A percentile compares a stretch with the other conserved stretches of the same genome.
phyloP scores from a whole-genome alignment of 2,797 vertebrate genomes.

The Pseudocheirus occidentalis region DNA sequence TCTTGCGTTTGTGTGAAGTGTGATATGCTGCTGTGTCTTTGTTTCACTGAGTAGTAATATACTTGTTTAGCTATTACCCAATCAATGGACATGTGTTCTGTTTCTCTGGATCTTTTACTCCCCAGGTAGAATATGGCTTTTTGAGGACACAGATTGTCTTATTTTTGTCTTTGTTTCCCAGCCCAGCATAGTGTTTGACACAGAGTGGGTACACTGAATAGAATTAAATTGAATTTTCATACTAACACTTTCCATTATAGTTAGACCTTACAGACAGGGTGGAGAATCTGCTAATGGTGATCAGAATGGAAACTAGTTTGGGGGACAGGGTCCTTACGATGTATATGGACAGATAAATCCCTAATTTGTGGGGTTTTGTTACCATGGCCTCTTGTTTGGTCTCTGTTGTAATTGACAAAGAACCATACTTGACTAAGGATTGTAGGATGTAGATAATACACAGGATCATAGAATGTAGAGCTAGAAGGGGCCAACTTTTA shows the following conservation, averaged over 20 bases:
- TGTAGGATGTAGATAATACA: too few species aligned
- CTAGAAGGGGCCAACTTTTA: background rate
- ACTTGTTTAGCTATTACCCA: background rate
- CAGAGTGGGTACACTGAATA: too few species aligned
- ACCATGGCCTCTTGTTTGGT: too few species aligned
- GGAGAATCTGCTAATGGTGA: too few species aligned
- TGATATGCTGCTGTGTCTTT: background rate
- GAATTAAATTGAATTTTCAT: too few species aligned
- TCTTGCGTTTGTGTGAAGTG: background rate
- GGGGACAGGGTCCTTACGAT: too few species aligned
- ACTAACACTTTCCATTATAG: background rate
- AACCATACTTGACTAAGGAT: too few species aligned
- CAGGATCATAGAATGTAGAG: too few species aligned
- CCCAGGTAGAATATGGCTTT: background rate
- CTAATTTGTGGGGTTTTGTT: too few species aligned
- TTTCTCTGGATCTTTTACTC: background rate
- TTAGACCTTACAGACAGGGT: background rate
- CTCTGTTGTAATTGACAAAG: too few species aligned
- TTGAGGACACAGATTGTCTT: background rate
- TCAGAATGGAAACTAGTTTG: too few species aligned
- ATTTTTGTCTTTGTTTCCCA: background rate
- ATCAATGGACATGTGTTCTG: background rate
- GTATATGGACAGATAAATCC: too few species aligned
- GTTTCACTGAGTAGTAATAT: background rate
- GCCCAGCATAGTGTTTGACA: background rate